A percentile compares a stretch with the other conserved stretches of the same genome.
Evolutionary conservation across 2,888 invertebrate species (phyloP).

Genomic region (Cantharis rustica): DNA sequence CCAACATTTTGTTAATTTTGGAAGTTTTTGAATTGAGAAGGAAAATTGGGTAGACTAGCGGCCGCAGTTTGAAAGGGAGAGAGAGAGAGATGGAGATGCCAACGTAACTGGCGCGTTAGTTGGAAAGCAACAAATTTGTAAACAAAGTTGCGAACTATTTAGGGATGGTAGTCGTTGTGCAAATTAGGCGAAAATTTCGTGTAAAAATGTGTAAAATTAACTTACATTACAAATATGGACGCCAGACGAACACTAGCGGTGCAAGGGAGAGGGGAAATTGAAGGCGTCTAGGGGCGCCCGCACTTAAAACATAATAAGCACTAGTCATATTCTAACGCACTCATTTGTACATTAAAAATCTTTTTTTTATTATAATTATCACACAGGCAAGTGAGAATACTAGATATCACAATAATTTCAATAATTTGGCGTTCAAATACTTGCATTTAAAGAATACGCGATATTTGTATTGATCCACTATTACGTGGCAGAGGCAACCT

Average conservation of each 20-base stretch:
- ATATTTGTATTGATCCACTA: conserved; percentile 55
- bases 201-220: conserved; percentile 7
- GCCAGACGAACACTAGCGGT: conserved; percentile 50
- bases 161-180: neutral
- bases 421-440: conserved; percentile 57
- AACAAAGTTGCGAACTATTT: neutral
- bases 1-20: neutral
- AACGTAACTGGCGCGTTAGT: neutral
- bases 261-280: conserved; percentile 43
- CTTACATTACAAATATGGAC: conserved; percentile 52
- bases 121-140: neutral
- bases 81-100: neutral
- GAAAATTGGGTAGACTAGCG: too few species aligned
- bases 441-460: conserved; percentile 45
- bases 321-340: conserved; percentile 45
- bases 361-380: conserved; percentile 28
- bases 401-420: conserved; percentile 57
- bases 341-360: conserved; percentile 31
- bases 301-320: conserved; percentile 44
- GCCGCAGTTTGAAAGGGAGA: neutral
- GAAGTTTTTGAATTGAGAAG: neutral
- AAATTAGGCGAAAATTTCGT: neutral
- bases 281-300: conserved; percentile 33
- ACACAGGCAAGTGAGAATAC: conserved; percentile 50
- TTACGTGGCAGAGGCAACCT: conserved; percentile 53